Percentiles rank a stretch among this genome's conserved stretches.
These are phyloP conservation scores for Mythimna vitellina DNA, from an alignment of 2,888 invertebrate species.

Conservation along the genomic window DNA sequence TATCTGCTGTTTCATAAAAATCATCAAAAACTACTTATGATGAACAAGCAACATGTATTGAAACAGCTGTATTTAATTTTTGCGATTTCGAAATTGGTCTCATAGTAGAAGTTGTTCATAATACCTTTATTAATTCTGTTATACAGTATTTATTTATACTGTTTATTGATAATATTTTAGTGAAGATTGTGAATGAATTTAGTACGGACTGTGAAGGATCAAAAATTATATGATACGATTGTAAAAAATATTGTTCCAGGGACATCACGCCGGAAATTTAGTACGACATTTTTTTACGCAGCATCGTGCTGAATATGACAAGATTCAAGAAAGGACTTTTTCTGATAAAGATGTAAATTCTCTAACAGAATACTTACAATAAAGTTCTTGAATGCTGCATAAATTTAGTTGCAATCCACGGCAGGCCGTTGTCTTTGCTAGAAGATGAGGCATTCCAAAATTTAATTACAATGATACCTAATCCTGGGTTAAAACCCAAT, in stretches of 20 bases:
- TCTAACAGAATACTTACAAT: background rate
- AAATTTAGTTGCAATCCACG: slow-evolving; percentile 16
- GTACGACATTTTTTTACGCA: slow-evolving; percentile 9
- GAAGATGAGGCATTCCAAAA: slow-evolving; percentile 20
- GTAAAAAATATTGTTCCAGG: background rate
- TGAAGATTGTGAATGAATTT: too few relatives aligned
- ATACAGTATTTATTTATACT: too few relatives aligned
- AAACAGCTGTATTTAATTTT: too few relatives aligned
- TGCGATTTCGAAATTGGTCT: too few relatives aligned
- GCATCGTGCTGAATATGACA: slow-evolving; percentile 9
- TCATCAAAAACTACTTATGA: too few relatives aligned
- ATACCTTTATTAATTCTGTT: too few relatives aligned
- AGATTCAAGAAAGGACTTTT: slow-evolving; percentile 10
- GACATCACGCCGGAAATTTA: slow-evolving; percentile 12
- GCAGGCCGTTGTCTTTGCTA: background rate
- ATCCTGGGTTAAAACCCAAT: slow-evolving; percentile 3
- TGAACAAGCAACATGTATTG: too few relatives aligned
- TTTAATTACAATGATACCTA: slow-evolving; percentile 8
- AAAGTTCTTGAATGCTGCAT: slow-evolving; percentile 14
- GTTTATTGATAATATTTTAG: too few relatives aligned
- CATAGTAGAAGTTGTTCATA: too few relatives aligned
- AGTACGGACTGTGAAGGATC: too few relatives aligned
- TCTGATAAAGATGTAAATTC: background rate
- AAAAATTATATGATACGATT: background rate
- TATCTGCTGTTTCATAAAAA: too few relatives aligned